Evolutionary conservation across 2,113 vertebrate species (phyloP).

Genomic region (Columbina picui): DNA sequence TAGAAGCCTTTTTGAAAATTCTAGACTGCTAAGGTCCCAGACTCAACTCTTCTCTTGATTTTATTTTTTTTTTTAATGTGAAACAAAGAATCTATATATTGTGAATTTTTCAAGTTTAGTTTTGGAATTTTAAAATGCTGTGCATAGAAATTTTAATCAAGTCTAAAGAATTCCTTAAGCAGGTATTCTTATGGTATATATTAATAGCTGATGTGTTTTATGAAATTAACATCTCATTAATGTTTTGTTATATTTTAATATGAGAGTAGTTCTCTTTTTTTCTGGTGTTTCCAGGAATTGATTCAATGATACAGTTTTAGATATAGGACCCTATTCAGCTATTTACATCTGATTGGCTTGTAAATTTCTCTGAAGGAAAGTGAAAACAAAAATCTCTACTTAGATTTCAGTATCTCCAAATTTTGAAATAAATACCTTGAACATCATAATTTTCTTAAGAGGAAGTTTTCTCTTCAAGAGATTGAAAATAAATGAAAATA

Average conservation of each 20-base stretch:
- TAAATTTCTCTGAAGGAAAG: background rate
- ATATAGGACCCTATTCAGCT: background rate
- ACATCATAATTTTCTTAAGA: background rate
- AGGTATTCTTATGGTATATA: background rate
- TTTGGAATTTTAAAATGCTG: background rate
- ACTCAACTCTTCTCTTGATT: background rate
- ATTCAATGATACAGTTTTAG: background rate
- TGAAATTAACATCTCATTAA: background rate
- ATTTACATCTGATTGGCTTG: background rate
- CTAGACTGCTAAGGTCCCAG: background rate
- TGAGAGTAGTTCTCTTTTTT: background rate
- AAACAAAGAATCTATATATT: background rate
- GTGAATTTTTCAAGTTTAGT: background rate
- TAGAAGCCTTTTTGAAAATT: background rate
- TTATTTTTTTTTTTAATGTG: background rate
- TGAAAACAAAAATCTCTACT: background rate
- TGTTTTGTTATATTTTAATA: background rate
- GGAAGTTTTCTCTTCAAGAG: background rate
- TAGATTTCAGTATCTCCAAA: background rate
- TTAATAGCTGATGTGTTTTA: fast-evolving
- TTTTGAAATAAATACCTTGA: background rate
- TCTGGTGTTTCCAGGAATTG: background rate
- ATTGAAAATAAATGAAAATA: background rate
- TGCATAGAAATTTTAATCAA: background rate
- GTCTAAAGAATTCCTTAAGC: background rate